These are phyloP conservation scores for Halichondria panicea DNA, from an alignment of 37 sponge, comb jelly and placozoan species.

Conservation along the genomic window DNA sequence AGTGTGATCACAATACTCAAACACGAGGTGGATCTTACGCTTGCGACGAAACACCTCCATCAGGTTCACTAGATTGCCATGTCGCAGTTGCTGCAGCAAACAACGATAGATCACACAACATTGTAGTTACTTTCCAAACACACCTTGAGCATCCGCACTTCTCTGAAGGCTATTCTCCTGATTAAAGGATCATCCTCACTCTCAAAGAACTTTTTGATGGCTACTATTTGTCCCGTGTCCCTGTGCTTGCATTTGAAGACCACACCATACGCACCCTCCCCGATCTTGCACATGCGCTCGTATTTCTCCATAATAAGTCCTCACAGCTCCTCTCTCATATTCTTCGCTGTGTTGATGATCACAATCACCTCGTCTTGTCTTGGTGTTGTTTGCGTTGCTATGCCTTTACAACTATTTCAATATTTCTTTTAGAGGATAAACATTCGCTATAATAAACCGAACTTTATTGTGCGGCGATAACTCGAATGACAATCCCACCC, in stretches of 20 bases:
- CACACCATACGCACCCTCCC: slow-evolving; percentile 98
- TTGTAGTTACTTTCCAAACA: too few species aligned
- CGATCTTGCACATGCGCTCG: slow-evolving; percentile 90
- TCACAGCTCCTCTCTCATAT: too few species aligned
- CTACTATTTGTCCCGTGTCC: slow-evolving; percentile 92
- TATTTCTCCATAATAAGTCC: slow-evolving; percentile 97
- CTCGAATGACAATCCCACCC: too few species aligned
- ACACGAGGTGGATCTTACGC: slow-evolving; percentile 92
- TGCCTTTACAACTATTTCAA: too few species aligned
- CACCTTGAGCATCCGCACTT: slow-evolving; percentile 89
- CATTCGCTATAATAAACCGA: too few species aligned
- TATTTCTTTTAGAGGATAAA: too few species aligned
- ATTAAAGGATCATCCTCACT: slow-evolving; percentile 97
- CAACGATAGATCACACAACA: neutral
- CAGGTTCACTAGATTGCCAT: slow-evolving; percentile 96
- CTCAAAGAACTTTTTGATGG: slow-evolving; percentile 98
- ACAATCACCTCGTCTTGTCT: too few species aligned
- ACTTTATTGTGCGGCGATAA: too few species aligned
- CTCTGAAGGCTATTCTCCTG: slow-evolving; percentile 90
- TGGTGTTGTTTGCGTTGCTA: too few species aligned
- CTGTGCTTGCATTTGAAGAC: slow-evolving; percentile 93
- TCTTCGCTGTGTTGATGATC: too few species aligned
- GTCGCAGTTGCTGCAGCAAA: slow-evolving; percentile 80
- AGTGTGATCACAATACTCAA: slow-evolving; percentile 99
- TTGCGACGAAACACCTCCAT: slow-evolving; percentile 95